Conservation (phyloP, 2,797 vertebrate genomes). For the Anguilla megastoma region DNA sequence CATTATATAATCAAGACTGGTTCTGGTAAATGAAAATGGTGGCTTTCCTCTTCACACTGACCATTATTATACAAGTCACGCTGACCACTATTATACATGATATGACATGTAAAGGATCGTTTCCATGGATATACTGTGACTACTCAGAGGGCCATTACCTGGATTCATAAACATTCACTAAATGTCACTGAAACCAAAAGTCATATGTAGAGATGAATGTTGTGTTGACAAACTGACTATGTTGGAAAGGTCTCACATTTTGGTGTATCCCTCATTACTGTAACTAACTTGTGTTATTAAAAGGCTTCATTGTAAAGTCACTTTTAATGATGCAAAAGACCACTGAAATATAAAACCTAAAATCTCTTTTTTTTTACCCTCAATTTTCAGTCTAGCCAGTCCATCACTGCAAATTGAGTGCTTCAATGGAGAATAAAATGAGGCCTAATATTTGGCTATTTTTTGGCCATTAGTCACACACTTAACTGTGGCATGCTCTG, state of each 20-base stretch:
- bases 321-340: background rate
- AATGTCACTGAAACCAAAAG: background rate
- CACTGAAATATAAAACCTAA: background rate
- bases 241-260: background rate
- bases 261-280: background rate
- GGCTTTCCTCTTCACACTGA: background rate
- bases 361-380: background rate
- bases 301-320: background rate
- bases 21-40: background rate
- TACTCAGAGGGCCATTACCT: background rate
- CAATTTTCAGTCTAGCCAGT: background rate
- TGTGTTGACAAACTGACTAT: background rate
- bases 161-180: background rate
- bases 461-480: background rate
- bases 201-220: background rate
- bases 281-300: background rate
- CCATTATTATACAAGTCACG: background rate
- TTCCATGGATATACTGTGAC: background rate
- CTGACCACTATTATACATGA: background rate
- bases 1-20: too few species aligned
- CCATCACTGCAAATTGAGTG: background rate
- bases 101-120: background rate
- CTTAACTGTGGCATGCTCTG: background rate
- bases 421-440: background rate
- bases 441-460: background rate